A percentile compares a stretch with the other conserved stretches of the same genome.
phyloP scores from a whole-genome alignment of 2,888 invertebrate genomes.

The Orchesellides sinensis region DNA sequence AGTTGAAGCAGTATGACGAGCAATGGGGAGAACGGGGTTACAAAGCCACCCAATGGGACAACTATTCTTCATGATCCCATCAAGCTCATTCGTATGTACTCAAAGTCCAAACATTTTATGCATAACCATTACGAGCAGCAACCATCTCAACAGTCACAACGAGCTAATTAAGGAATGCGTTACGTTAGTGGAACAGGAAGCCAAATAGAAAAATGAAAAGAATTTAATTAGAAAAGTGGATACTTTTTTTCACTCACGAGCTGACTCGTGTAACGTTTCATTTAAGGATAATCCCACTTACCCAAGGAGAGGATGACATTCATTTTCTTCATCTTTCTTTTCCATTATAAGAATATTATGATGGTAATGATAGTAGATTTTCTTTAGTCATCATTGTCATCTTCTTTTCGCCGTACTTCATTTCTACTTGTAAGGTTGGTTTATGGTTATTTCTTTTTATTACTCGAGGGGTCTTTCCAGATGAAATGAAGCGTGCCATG shows the following conservation, averaged over 20 bases:
- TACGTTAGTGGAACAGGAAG: constrained; percentile 21
- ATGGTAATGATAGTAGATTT: too few species aligned
- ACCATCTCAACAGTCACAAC: constrained; percentile 57
- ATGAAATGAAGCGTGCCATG: constrained; percentile 10
- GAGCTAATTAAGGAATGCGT: constrained; percentile 61
- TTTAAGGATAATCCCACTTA: too few species aligned
- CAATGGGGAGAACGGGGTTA: constrained; percentile 19
- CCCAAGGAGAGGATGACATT: too few species aligned
- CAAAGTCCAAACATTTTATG: constrained; percentile 70
- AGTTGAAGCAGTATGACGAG: constrained; percentile 35
- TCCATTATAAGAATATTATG: too few species aligned
- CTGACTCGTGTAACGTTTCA: too few species aligned
- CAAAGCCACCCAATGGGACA: constrained; percentile 48
- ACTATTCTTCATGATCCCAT: constrained; percentile 73
- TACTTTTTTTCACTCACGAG: too few species aligned
- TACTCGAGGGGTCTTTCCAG: not conserved
- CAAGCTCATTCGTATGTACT: constrained; percentile 74
- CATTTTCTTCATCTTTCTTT: too few species aligned
- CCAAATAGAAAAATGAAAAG: constrained; percentile 16
- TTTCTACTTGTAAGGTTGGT: too few species aligned
- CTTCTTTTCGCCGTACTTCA: too few species aligned
- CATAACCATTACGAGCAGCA: constrained; percentile 61
- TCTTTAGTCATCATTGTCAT: too few species aligned
- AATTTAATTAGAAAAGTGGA: constrained; percentile 37
- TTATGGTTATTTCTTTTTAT: too few species aligned